phyloP scores from a whole-genome alignment of 2,797 vertebrate species.

The Phrynocephalus vlangalii region DNA sequence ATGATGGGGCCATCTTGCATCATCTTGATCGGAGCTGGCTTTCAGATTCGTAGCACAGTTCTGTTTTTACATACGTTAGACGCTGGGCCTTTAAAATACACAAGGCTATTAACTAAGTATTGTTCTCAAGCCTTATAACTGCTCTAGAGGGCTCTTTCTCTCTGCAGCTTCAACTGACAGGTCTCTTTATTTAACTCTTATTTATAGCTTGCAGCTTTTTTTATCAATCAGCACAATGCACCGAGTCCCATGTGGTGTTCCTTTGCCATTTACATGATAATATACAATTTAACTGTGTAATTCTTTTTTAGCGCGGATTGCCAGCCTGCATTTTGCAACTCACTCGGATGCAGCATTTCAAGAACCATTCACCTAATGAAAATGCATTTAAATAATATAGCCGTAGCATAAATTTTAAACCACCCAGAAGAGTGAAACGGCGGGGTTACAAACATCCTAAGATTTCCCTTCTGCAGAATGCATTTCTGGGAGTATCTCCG shows the following conservation, averaged over 20 bases:
- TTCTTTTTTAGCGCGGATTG: slow-evolving; percentile 50
- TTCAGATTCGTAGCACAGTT: not conserved
- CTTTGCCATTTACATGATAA: slow-evolving; percentile 71
- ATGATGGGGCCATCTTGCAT: slow-evolving; percentile 19
- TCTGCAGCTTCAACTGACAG: slow-evolving; percentile 67
- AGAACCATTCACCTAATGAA: slow-evolving; percentile 56
- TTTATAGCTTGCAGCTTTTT: slow-evolving; percentile 71
- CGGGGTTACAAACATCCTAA: slow-evolving; percentile 30
- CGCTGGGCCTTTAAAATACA: not conserved
- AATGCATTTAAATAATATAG: slow-evolving; percentile 66
- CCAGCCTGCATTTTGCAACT: slow-evolving; percentile 47
- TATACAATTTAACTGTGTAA: slow-evolving; percentile 66
- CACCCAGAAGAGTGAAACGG: slow-evolving; percentile 34
- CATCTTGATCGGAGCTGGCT: not conserved
- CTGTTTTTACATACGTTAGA: slow-evolving; percentile 9
- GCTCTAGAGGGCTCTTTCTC: slow-evolving; percentile 59
- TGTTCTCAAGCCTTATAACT: slow-evolving; percentile 45
- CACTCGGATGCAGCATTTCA: slow-evolving; percentile 45
- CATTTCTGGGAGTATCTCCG: slow-evolving; percentile 30
- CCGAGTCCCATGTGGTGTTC: slow-evolving; percentile 64
- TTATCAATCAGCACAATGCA: slow-evolving; percentile 69
- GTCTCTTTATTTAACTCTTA: slow-evolving; percentile 69
- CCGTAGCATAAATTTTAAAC: slow-evolving; percentile 55
- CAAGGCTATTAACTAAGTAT: slow-evolving; percentile 28
- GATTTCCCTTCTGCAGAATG: slow-evolving; percentile 48